Base-by-base conservation (phyloP, 2,888 invertebrate genomes). In the Phoenoteleia sp. region DNA sequence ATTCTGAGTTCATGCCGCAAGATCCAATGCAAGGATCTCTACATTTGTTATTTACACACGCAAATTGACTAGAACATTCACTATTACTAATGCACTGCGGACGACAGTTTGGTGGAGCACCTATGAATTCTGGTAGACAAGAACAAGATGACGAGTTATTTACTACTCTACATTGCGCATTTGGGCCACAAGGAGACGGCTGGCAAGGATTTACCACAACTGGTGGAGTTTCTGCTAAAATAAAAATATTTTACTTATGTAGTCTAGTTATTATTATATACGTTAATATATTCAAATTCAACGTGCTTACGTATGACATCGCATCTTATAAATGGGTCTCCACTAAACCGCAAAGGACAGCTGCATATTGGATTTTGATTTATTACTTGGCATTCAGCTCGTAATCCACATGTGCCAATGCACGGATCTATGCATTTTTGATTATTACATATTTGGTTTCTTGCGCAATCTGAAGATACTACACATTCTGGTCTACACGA, bases 41-140 rank as follows among this genome's bases (percentile, higher is more conserved):
- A 92, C 98, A 98, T 94, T 97, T 97, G 88, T 96, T 96, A 93
- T 96, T 96, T 49, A 96, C 95, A 92, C 97, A 98, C 4, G 97
- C 96, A 84, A 95, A 94, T 86, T 95, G 95, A 86, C 95, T 95
- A 13, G 95, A 92, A 91, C 97, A 97, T 93, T 97, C 97, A 7
- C 96, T 95, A 91, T 97, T 97, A 87, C 96, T 96, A 49, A 96
- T 95, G 93, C 98, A 98, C 94, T 97, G 97, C 3, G 97, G 97
- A 86, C 96, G 95, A 90, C 97, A 97, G 88, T 96, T 96, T 2
- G 97, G 97, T 42, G 97, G 97, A 27, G 95, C 94, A 27, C 97
- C 97, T 52, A 95, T 94, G 89, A 95, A 96, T 84, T 95, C 95
- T 66, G 95, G 94, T 27, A 96, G 94, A 90, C 98, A 98, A 11